These are phyloP conservation scores for Spermophilus dauricus DNA, from an alignment of 2,113 vertebrate species.

Conservation along the genomic window DNA sequence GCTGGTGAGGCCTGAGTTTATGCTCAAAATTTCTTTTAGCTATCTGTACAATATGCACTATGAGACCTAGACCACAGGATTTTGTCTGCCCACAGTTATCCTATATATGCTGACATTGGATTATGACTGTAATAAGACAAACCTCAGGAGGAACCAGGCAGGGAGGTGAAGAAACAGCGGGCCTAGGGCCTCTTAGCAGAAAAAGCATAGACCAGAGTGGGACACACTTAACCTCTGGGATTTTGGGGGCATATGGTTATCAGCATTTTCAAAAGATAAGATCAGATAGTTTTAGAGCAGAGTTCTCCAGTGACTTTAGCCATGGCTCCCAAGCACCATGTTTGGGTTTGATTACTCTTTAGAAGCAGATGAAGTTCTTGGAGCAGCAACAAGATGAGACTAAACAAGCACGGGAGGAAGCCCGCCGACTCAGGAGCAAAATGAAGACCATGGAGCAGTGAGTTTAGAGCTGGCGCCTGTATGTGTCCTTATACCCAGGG, in stretches of 20 bases:
- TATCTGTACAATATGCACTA: not conserved
- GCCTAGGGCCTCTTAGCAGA: not conserved
- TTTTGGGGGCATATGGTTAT: not conserved
- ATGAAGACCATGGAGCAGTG: conserved; percentile 95
- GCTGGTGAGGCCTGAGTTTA: not conserved
- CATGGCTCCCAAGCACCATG: not conserved
- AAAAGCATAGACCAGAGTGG: not conserved
- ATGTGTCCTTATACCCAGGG: not conserved
- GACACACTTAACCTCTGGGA: not conserved
- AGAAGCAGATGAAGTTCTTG: conserved; percentile 98
- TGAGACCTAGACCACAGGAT: not conserved
- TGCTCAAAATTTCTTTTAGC: not conserved
- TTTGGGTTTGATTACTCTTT: conserved; percentile 37
- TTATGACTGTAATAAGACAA: not conserved
- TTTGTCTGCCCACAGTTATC: not conserved
- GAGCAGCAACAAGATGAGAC: conserved; percentile 93
- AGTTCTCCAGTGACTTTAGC: not conserved
- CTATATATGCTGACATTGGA: not conserved
- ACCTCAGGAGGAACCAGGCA: not conserved
- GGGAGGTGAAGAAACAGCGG: not conserved
- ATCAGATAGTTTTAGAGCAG: not conserved
- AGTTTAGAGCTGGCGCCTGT: accelerated
- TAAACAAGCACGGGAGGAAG: conserved; percentile 94
- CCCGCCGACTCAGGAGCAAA: conserved; percentile 90
- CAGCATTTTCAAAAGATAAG: conserved; percentile 41